A percentile compares a stretch with the other conserved stretches of the same genome.
phyloP scores from a whole-genome alignment of 2,113 vertebrate species.

The Grallaria varia region DNA sequence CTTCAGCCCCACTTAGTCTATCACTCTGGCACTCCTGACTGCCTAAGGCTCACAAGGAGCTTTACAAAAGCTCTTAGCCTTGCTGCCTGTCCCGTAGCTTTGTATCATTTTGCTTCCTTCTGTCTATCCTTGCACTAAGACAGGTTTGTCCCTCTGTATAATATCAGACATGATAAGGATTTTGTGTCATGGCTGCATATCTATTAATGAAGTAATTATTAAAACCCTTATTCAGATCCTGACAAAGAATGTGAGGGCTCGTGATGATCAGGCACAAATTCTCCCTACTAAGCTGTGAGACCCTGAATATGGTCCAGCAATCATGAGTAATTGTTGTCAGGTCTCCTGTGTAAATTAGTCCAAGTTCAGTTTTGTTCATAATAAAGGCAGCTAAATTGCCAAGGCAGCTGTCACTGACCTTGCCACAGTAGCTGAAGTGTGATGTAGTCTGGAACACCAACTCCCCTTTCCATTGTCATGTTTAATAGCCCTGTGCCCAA shows the following conservation, averaged over 20 bases:
- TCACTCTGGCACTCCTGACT: background rate
- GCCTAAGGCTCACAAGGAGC: background rate
- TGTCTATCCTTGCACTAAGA: background rate
- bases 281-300: background rate
- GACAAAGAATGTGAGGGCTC: background rate
- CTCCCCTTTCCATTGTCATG: background rate
- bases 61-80: background rate
- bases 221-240: background rate
- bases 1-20: background rate
- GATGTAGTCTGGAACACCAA: background rate
- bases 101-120: background rate
- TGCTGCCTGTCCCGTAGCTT: background rate
- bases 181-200: background rate
- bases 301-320: background rate
- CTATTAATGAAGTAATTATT: background rate
- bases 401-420: background rate
- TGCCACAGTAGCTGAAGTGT: background rate
- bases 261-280: background rate
- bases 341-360: background rate
- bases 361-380: background rate
- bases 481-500: background rate
- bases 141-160: background rate
- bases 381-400: background rate
- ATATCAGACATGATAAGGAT: rapidly evolving
- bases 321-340: background rate